Evolutionary conservation across 2,113 vertebrate species (phyloP).

Genomic region (Rhipidura dahli): DNA sequence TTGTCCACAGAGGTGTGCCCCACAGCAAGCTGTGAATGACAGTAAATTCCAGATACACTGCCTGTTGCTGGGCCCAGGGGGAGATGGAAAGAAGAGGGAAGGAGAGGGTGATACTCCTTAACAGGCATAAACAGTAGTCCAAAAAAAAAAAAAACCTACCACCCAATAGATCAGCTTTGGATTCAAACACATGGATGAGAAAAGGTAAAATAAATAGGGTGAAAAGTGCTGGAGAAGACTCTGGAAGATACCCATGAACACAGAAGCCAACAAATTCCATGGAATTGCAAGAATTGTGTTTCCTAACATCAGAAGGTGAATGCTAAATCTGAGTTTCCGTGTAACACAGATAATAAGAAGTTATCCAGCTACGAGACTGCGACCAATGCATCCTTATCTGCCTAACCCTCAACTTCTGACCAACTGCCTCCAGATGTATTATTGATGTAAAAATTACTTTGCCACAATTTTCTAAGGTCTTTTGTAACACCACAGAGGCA

Average conservation of each 20-base stretch:
- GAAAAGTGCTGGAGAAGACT: not conserved
- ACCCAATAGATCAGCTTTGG: rapidly evolving
- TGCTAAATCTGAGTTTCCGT: not conserved
- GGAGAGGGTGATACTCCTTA: not conserved
- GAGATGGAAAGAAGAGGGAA: not conserved
- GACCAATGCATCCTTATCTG: not conserved
- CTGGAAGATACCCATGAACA: not conserved
- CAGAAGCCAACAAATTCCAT: not conserved
- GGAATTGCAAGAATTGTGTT: not conserved
- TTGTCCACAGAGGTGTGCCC: not conserved
- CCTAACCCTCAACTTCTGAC: not conserved
- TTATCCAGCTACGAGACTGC: not conserved
- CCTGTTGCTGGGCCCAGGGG: not conserved
- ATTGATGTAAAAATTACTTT: not conserved
- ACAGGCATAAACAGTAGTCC: not conserved
- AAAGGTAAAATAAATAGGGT: not conserved
- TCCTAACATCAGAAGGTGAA: not conserved
- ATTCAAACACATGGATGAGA: not conserved
- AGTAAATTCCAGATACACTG: not conserved
- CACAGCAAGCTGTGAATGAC: rapidly evolving
- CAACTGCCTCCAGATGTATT: not conserved
- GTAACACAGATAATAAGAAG: not conserved
- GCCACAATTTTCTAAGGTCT: not conserved
- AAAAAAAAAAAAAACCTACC: not conserved
- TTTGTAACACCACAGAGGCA: not conserved